These are phyloP conservation scores for Brienomyrus longianalis DNA, from an alignment of 2,113 vertebrate genomes.

Conservation along the genomic window DNA sequence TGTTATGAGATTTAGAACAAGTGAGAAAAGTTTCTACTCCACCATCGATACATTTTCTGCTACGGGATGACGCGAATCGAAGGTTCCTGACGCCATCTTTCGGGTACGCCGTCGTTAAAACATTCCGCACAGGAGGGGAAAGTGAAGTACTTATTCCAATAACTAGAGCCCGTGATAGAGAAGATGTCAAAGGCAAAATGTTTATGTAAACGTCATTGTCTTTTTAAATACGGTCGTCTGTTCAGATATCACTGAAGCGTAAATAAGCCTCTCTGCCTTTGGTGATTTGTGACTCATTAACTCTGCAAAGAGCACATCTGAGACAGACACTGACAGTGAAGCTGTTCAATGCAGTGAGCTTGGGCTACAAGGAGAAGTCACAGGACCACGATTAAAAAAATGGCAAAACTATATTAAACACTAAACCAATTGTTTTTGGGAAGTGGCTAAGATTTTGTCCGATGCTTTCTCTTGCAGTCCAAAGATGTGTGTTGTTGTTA, in stretches of 20 bases:
- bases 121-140: neutral
- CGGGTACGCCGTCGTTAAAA: neutral
- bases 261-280: neutral
- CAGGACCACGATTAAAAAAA: neutral
- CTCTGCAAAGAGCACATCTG: neutral
- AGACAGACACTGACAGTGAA: neutral
- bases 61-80: neutral
- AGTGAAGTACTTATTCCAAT: neutral
- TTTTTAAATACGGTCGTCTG: neutral
- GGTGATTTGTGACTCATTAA: neutral
- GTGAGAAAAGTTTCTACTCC: neutral
- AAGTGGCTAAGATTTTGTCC: neutral
- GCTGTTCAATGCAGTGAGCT: neutral
- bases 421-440: neutral
- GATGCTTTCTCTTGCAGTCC: neutral
- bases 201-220: neutral
- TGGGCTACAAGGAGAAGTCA: neutral
- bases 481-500: neutral
- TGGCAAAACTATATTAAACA: neutral
- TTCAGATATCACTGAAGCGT: neutral
- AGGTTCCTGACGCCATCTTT: neutral
- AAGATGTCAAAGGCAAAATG: neutral
- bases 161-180: neutral
- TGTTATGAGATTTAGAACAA: neutral
- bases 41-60: neutral